Conservation (phyloP, 2,797 vertebrate species). For the Etheostoma nigrum region DNA sequence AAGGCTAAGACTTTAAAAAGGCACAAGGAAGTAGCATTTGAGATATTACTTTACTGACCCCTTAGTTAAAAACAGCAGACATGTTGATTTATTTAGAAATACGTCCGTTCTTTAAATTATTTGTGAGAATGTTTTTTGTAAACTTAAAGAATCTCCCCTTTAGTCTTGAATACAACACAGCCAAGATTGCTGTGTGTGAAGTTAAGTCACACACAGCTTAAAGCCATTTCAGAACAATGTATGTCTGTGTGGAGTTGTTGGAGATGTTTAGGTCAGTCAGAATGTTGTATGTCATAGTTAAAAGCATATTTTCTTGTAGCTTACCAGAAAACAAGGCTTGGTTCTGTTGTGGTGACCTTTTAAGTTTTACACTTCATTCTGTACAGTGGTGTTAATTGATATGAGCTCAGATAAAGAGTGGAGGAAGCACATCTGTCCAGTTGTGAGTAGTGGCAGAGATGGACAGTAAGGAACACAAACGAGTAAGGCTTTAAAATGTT, state of each 20-base stretch:
- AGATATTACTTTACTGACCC: background rate
- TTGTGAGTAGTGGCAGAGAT: constrained; percentile 5
- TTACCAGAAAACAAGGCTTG: constrained; percentile 18
- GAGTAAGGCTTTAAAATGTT: constrained; percentile 1
- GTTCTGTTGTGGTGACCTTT: constrained; percentile 40
- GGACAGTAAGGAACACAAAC: background rate
- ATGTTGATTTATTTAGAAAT: too few relatives aligned
- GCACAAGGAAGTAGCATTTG: background rate
- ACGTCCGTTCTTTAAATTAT: background rate
- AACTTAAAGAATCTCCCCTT: background rate
- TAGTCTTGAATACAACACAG: background rate
- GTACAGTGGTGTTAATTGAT: constrained; percentile 18
- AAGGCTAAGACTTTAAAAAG: background rate
- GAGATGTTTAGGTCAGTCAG: background rate
- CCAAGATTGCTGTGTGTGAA: background rate
- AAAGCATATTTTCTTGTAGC: constrained; percentile 1
- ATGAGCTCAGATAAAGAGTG: constrained; percentile 22
- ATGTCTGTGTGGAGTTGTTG: background rate
- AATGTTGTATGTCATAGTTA: background rate
- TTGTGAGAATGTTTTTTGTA: background rate
- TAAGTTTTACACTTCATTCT: constrained; percentile 34
- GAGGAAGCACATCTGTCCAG: constrained; percentile 43
- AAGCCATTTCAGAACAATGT: constrained; percentile 10
- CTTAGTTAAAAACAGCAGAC: background rate
- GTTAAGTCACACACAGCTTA: background rate